phyloP scores from a whole-genome alignment of 2,797 vertebrate genomes.

The Cynopterus sphinx region DNA sequence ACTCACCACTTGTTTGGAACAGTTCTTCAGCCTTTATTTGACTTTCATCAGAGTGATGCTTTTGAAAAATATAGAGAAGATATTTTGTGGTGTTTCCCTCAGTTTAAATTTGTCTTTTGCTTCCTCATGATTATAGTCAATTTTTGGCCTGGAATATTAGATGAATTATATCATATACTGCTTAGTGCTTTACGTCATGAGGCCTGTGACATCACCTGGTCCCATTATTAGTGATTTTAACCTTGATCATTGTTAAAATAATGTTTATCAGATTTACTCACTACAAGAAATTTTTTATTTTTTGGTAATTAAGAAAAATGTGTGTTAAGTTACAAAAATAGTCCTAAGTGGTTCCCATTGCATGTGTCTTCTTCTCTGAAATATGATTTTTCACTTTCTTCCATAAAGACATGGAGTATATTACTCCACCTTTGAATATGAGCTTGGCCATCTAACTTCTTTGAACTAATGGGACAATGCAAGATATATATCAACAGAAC shows the following conservation, averaged over 20 bases:
- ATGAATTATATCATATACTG: neutral
- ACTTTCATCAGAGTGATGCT: constrained; percentile 11
- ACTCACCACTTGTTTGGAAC: neutral
- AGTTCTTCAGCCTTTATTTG: neutral
- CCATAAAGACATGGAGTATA: neutral
- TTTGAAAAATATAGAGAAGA: neutral
- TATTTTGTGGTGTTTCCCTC: constrained; percentile 6
- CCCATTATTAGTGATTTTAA: constrained; percentile 3
- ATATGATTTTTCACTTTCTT: neutral
- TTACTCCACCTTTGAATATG: neutral
- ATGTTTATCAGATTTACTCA: neutral
- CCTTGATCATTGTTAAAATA: neutral
- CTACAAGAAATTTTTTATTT: neutral
- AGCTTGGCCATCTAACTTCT: neutral
- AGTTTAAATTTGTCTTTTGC: neutral
- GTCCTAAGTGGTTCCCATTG: neutral
- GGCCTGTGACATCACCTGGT: neutral
- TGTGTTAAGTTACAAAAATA: neutral
- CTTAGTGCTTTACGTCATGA: neutral
- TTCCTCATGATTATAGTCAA: neutral
- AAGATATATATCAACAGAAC: neutral
- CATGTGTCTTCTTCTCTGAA: neutral
- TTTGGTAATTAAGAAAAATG: neutral
- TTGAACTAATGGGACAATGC: neutral
- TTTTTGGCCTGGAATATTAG: neutral